Evolutionary conservation across 2,113 vertebrate species (phyloP), one percentile per base, ranked within the genome.

Genomic region (Eptesicus fuscus): DNA sequence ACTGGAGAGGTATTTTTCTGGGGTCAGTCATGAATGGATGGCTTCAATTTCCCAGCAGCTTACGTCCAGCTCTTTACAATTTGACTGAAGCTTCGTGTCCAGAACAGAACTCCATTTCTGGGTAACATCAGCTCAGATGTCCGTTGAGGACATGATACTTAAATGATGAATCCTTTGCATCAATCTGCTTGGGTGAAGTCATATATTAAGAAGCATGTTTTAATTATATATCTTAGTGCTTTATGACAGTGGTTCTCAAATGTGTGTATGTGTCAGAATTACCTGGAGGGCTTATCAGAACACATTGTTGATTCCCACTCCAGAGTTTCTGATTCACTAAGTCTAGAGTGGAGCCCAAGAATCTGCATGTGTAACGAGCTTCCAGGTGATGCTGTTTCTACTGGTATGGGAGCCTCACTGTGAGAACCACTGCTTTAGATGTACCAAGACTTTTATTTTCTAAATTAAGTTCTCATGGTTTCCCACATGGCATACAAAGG

Each of bases 11-110:
- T 70, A 63, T 51, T 93, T 95, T 93, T 77, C 76, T 35, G 42
- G 67, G 35, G 77, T 83, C 73, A 80, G 74, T 91, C 92, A 92
- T 78, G 44, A 96, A 86, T 18, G 35, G 23, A 82, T 90, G 90
- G 67, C 42, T 96, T 87, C 67, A 70, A n/a, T 93, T 96, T 88
- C 61, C 30, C 11, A 63, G 70, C 32, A 92, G 40, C 35, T 90
- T 84, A 40, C 20, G 56, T 82, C 51, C 25, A 30, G 49, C 23
- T 91, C 20, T 67, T 87, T 47, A 70, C 13, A 73, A 86, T 94
- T 47, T 83, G 18, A 37, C 56, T 32, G 32, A 80, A 16, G 28
- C 44, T 42, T 92, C 30, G 8, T 44, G 42, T 37, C 61, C 82
- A 42, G 8, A 18, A 93, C 7, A 85, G 32, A 74, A 42, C 37